Percentiles rank a stretch among this genome's conserved stretches.
phyloP scores from a whole-genome alignment of 2,113 vertebrate species.

The Taurulus bubalis region DNA sequence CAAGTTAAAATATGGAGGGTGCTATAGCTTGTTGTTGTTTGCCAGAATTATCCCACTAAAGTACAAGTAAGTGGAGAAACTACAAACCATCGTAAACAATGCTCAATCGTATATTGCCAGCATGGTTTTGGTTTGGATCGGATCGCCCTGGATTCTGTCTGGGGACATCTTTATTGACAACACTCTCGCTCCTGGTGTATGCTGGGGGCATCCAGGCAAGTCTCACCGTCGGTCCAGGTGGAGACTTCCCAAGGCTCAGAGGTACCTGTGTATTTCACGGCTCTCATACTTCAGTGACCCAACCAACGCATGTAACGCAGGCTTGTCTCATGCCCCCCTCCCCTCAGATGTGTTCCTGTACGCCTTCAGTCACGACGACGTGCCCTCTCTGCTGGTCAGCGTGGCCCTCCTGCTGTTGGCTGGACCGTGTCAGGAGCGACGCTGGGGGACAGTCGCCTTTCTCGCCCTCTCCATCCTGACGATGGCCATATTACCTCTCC shows the following conservation, averaged over 20 bases:
- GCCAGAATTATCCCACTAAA: background rate
- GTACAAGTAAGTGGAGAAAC: background rate
- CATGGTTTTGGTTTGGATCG: slow-evolving; percentile 74
- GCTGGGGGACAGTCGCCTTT: slow-evolving; percentile 85
- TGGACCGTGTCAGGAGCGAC: slow-evolving; percentile 84
- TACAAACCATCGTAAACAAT: slow-evolving; percentile 47
- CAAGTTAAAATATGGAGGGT: background rate
- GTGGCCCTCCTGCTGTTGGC: slow-evolving; percentile 79
- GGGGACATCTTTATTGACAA: slow-evolving; percentile 66
- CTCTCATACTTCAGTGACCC: background rate
- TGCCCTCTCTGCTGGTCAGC: slow-evolving; percentile 83
- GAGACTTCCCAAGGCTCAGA: slow-evolving; percentile 78
- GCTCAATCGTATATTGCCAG: slow-evolving; percentile 57
- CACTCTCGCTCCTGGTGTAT: slow-evolving; percentile 68
- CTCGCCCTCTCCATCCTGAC: slow-evolving; percentile 83
- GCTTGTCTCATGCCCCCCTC: background rate
- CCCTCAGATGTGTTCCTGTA: slow-evolving; percentile 85
- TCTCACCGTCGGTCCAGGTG: slow-evolving; percentile 80
- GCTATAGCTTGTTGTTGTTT: background rate
- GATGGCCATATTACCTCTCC: slow-evolving; percentile 72
- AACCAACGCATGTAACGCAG: background rate
- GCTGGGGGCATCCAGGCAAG: slow-evolving; percentile 72
- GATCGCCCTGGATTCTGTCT: slow-evolving; percentile 78
- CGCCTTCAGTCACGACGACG: slow-evolving; percentile 84
- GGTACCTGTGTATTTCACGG: slow-evolving; percentile 61